These are phyloP conservation scores for Rhyacichthys aspro DNA, from an alignment of 2,797 vertebrate species.

Conservation along the genomic window DNA sequence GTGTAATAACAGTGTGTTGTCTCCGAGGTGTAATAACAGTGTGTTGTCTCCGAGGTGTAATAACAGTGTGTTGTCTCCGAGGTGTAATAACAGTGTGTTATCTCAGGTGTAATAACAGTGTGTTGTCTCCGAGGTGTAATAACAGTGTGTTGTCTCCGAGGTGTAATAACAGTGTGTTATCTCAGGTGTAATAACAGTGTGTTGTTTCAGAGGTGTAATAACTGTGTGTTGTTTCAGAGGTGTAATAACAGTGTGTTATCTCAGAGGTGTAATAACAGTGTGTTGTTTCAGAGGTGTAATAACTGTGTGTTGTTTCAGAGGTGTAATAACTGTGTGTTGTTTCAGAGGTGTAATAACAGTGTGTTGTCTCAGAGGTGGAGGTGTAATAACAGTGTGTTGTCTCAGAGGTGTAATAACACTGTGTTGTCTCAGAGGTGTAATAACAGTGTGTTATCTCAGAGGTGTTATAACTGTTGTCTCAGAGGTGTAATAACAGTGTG, in stretches of 20 bases:
- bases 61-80: slow-evolving; percentile 66
- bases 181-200: not conserved
- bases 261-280: no score
- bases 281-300: no score
- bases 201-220: not conserved
- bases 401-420: slow-evolving; percentile 76
- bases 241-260: slow-evolving; percentile 41
- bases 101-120: not conserved
- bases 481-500: not conserved
- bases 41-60: not conserved
- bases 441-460: slow-evolving; percentile 66
- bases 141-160: slow-evolving; percentile 66
- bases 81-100: no score
- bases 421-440: not conserved
- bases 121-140: not conserved
- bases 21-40: slow-evolving; percentile 75
- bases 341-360: not conserved
- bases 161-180: no score
- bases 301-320: slow-evolving; percentile 66
- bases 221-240: slow-evolving; percentile 67
- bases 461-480: no score
- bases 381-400: not conserved
- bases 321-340: no score
- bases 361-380: slow-evolving; percentile 1
- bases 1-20: not conserved